phyloP scores from a whole-genome alignment of 2,113 vertebrate species.

The Eupsittula cactorum region DNA sequence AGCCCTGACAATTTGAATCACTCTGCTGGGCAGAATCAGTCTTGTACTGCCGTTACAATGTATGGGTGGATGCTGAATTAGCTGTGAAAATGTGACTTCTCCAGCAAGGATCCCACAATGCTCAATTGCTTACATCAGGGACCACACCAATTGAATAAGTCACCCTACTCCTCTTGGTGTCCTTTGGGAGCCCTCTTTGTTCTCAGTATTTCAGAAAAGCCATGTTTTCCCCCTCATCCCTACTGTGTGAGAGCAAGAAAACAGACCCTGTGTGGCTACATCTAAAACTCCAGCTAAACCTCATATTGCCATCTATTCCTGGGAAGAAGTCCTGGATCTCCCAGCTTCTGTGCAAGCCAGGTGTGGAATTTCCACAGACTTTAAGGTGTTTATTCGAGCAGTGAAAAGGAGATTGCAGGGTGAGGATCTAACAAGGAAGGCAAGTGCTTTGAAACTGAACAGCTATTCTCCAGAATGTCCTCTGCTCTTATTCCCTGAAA shows the following conservation, averaged over 20 bases:
- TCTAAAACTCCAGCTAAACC: background rate
- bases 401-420: background rate
- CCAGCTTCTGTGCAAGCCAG: background rate
- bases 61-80: background rate
- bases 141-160: fast-evolving
- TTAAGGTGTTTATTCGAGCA: background rate
- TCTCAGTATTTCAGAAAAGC: background rate
- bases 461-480: fast-evolving
- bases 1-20: background rate
- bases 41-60: background rate
- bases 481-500: background rate
- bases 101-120: background rate
- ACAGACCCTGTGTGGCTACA: background rate
- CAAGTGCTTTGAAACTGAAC: background rate
- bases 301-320: background rate
- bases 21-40: background rate
- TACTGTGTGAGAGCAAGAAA: background rate
- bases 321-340: background rate
- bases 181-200: background rate
- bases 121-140: background rate
- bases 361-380: background rate
- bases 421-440: background rate
- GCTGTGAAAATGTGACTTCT: background rate
- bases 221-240: background rate
- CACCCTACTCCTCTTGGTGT: background rate